These are phyloP conservation scores for Philopedon plagiatum DNA, from an alignment of 2,888 invertebrate species.

Conservation along the genomic window DNA sequence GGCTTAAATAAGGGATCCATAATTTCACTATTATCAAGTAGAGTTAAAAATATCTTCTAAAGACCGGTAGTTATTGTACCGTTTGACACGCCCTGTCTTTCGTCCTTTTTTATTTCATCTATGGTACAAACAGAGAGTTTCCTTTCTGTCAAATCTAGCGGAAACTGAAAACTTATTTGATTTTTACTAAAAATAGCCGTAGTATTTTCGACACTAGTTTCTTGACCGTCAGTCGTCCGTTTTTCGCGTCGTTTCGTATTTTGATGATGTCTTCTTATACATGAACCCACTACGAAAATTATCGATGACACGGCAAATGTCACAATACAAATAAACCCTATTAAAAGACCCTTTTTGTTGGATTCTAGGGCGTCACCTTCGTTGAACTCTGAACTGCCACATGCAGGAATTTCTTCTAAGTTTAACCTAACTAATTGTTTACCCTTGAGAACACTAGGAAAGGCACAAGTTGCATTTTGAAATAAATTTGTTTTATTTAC, in stretches of 20 bases:
- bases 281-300: constrained; percentile 73
- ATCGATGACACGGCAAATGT: constrained; percentile 71
- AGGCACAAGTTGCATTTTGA: constrained; percentile 73
- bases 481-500: constrained; percentile 73
- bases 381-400: constrained; percentile 69
- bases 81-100: constrained; percentile 63
- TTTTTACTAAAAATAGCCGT: constrained; percentile 67
- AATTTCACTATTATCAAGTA: too few relatives aligned
- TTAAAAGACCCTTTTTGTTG: constrained; percentile 69
- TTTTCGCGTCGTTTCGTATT: constrained; percentile 59
- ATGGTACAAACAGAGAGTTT: constrained; percentile 67
- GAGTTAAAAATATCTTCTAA: too few relatives aligned
- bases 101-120: constrained; percentile 67
- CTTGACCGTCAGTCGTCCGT: constrained; percentile 54
- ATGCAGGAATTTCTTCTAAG: constrained; percentile 67
- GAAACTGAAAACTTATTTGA: constrained; percentile 75
- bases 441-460: constrained; percentile 73
- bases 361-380: constrained; percentile 66
- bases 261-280: constrained; percentile 75
- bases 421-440: constrained; percentile 65
- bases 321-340: constrained; percentile 69
- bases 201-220: constrained; percentile 64
- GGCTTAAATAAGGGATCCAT: too few relatives aligned
- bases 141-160: constrained; percentile 68
- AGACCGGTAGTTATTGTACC: constrained; percentile 58